Conservation (phyloP, 1,140 invertebrate genomes). For the Streblospio benedicti region DNA sequence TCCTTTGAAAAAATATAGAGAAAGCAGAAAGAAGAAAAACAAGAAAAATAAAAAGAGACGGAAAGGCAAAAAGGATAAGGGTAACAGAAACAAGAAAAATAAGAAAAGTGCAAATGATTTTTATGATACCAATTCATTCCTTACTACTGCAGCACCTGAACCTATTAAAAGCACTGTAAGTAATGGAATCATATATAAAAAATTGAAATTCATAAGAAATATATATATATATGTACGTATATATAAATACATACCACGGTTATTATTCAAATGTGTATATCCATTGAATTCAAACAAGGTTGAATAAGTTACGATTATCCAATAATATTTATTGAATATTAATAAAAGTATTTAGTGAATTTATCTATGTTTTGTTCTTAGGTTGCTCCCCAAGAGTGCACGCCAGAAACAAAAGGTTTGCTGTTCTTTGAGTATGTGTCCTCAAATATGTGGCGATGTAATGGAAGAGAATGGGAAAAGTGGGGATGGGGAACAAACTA, state of each 20-base stretch:
- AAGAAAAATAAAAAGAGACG: slow-evolving; percentile 19
- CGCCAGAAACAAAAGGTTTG: slow-evolving; percentile 31
- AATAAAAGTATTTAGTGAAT: background rate
- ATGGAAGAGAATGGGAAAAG: slow-evolving; percentile 1
- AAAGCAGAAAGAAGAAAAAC: background rate
- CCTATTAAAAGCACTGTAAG: background rate
- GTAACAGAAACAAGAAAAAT: slow-evolving; percentile 6
- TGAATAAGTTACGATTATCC: too few species aligned
- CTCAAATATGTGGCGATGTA: slow-evolving; percentile 17
- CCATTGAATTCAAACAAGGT: background rate
- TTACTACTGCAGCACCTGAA: background rate
- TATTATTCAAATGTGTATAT: background rate
- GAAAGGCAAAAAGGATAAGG: slow-evolving; percentile 18
- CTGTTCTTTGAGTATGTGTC: slow-evolving; percentile 25
- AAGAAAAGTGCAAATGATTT: background rate
- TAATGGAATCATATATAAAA: background rate
- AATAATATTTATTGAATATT: background rate
- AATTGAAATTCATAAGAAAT: background rate
- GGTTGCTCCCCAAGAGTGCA: slow-evolving; percentile 34
- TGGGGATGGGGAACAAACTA: slow-evolving; percentile 14
- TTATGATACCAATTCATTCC: background rate
- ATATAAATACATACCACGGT: background rate
- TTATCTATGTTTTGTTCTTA: slow-evolving; percentile 12
- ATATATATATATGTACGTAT: background rate
- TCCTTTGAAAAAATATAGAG: slow-evolving; percentile 10